Percentiles rank a stretch among this genome's conserved stretches.
phyloP scores from a whole-genome alignment of 2,113 vertebrate genomes.

The Tamias sibiricus region DNA sequence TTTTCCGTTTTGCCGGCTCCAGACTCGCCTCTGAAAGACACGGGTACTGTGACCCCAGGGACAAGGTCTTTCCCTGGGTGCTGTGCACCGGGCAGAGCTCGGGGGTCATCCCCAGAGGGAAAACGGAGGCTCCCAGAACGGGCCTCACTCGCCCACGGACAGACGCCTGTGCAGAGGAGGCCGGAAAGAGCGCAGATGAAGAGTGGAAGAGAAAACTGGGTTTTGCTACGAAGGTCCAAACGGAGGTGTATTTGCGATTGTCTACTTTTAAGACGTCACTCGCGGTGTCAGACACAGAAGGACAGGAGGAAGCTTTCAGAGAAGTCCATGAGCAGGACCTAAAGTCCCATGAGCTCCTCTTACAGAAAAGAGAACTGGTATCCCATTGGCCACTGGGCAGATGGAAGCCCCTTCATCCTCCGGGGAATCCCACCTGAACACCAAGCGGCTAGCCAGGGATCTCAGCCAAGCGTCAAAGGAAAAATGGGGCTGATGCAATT shows the following conservation, averaged over 20 bases:
- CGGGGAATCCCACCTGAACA: not conserved
- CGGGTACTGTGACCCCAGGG: rapidly evolving
- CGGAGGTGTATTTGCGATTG: not conserved
- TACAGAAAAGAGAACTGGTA: too few species aligned
- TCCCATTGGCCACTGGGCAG: not conserved
- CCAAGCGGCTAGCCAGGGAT: not conserved
- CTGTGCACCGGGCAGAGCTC: rapidly evolving
- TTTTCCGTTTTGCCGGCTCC: constrained; percentile 98
- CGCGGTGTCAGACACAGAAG: not conserved
- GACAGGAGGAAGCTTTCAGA: not conserved
- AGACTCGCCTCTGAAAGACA: constrained; percentile 93
- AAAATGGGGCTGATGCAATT: not conserved
- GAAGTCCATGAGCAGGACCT: not conserved
- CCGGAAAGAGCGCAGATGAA: not conserved
- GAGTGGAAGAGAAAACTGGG: not conserved
- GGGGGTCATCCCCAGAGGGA: not conserved
- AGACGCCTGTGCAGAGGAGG: rapidly evolving
- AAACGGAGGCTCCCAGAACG: not conserved
- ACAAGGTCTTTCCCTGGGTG: too few species aligned
- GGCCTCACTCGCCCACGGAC: not conserved
- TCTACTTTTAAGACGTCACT: not conserved
- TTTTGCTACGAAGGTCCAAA: not conserved
- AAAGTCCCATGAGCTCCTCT: too few species aligned
- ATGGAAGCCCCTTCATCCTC: not conserved
- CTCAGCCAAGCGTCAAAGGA: not conserved